phyloP scores from a whole-genome alignment of 2,113 vertebrate species.

The Takifugu flavidus region DNA sequence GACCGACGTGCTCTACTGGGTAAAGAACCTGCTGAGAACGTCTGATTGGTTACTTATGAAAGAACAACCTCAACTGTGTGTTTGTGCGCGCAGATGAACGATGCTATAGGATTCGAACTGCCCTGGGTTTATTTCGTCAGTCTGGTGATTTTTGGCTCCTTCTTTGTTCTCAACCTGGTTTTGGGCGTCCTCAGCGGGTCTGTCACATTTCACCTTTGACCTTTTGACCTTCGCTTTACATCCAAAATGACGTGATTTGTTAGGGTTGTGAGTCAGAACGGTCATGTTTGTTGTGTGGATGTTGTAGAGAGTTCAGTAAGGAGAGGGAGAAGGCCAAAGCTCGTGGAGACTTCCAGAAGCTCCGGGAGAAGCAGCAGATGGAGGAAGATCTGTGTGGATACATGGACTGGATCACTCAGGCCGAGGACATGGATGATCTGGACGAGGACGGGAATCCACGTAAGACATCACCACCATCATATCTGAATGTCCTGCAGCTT shows the following conservation, averaged over 20 bases:
- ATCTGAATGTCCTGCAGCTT: too few relatives aligned
- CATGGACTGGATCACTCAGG: constrained; percentile 74
- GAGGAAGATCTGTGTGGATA: constrained; percentile 70
- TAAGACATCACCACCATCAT: constrained; percentile 24
- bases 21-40: constrained; percentile 32
- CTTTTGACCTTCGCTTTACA: background rate
- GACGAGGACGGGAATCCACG: constrained; percentile 61
- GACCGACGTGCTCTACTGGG: constrained; percentile 91
- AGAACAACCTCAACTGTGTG: too few relatives aligned
- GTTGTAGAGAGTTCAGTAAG: constrained; percentile 68
- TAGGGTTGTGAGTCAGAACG: background rate
- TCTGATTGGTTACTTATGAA: too few relatives aligned
- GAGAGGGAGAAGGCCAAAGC: constrained; percentile 71
- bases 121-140: constrained; percentile 93
- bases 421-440: constrained; percentile 68
- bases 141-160: constrained; percentile 90
- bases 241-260: background rate
- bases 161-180: constrained; percentile 93
- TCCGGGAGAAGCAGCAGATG: constrained; percentile 72
- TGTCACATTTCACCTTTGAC: background rate
- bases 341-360: constrained; percentile 69
- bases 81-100: constrained; percentile 80
- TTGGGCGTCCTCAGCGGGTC: constrained; percentile 92
- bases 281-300: background rate
- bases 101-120: constrained; percentile 87